Evolutionary conservation across 2,797 vertebrate genomes (phyloP), one percentile per base, ranked within the genome.

Genomic region (Gouania willdenowi): DNA sequence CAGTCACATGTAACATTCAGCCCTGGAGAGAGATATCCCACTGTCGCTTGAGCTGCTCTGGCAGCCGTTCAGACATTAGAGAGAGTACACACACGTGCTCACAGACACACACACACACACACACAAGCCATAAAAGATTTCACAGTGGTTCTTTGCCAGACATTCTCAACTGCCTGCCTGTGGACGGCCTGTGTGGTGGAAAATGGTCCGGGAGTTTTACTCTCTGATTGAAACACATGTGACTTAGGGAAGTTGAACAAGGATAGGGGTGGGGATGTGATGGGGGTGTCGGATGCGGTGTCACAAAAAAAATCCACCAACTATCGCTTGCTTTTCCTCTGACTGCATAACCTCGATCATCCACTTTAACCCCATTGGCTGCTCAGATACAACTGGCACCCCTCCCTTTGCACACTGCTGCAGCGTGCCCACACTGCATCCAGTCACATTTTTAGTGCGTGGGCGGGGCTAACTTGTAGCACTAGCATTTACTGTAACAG

Each of bases 1-100:
- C 59, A 74, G 86, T 90, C 88, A 90, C 89, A 90, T 90, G 88
- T 82, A 84, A 57, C 70, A 44, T 70, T 87, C 86, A 83, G 82
- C 74, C 81, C 85, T 53, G 82, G 75, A 72, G 79, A 82, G 78
- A 85, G 81, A 87, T 79, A 82, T 79, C 78, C 75, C 70, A 79
- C 79, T 76, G 83, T 79, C 70, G 63, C 75, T 74, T 62, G 77
- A 82, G 80, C 79, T 70, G 76, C 67, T 70, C 70, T 87, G 86
- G 83, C 84, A 83, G 77, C 55, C 48, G 49, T 76, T 84, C 79
- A 83, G 71, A 85, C 63, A 75, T 72, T 75, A 61, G 65, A 69
- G 38, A 57, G 69, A 46, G 35, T 47, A 49, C 43, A 55, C 52
- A 75, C 41, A 63, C 48, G 52, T 33, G 48, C 51, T 48, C 41